Percentiles rank a stretch among this genome's conserved stretches.
These are phyloP conservation scores for Lepisosteus osseus DNA, from an alignment of 2,113 vertebrate genomes.

Conservation along the genomic window DNA sequence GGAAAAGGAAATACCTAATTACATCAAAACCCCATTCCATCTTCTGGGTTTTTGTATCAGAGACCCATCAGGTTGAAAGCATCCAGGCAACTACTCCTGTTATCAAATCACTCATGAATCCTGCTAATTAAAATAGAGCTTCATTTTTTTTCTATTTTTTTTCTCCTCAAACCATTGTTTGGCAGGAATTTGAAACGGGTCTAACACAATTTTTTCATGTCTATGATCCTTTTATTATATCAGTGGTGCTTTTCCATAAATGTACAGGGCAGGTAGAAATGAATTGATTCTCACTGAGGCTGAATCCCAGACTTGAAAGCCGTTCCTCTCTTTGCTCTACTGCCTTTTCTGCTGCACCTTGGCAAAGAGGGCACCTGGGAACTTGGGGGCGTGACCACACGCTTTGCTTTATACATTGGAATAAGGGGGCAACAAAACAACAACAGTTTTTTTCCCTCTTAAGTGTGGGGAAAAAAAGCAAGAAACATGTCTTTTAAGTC, in stretches of 20 bases:
- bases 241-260: constrained; percentile 94
- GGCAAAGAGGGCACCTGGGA: background rate
- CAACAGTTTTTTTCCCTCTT: too few relatives aligned
- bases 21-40: constrained; percentile 75
- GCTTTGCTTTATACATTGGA: too few relatives aligned
- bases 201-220: constrained; percentile 96
- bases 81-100: constrained; percentile 79
- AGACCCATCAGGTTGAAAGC: constrained; percentile 82
- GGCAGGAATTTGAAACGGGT: constrained; percentile 87
- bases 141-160: constrained; percentile 74
- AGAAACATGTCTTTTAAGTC: too few relatives aligned
- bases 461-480: too few relatives aligned
- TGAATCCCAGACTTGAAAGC: constrained; percentile 80
- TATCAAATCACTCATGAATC: constrained; percentile 86
- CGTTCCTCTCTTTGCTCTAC: constrained; percentile 61
- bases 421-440: too few relatives aligned
- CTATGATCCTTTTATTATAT: constrained; percentile 97
- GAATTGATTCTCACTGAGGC: constrained; percentile 93
- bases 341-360: constrained; percentile 34
- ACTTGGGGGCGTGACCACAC: too few relatives aligned
- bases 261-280: constrained; percentile 95
- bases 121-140: constrained; percentile 98
- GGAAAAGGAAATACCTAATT: constrained; percentile 77
- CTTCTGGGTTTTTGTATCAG: constrained; percentile 70
- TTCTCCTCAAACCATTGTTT: constrained; percentile 84